Evolutionary conservation across 1,140 invertebrate species (phyloP).

Genomic region (Mylabris phalerata): DNA sequence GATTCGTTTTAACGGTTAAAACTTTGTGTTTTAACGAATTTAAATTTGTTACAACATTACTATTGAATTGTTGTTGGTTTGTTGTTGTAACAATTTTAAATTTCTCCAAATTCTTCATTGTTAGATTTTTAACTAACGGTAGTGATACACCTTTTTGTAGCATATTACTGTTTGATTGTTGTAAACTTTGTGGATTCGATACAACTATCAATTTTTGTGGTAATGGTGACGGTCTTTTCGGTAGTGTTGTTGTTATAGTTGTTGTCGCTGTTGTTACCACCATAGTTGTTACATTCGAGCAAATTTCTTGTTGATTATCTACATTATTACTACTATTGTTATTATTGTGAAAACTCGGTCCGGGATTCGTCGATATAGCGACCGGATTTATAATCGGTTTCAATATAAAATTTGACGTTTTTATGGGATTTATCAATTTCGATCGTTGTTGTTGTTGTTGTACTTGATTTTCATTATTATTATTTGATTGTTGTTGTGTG

Average conservation of each 20-base stretch:
- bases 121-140: slow-evolving; percentile 37
- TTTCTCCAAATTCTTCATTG: slow-evolving; percentile 39
- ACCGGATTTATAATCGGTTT: slow-evolving; percentile 4
- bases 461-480: slow-evolving; percentile 25
- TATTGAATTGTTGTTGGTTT: slow-evolving; percentile 16
- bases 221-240: slow-evolving; percentile 8
- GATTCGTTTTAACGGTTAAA: slow-evolving; percentile 33
- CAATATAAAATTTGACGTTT: slow-evolving; percentile 8
- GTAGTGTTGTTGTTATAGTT: background rate
- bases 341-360: background rate
- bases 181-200: slow-evolving; percentile 33
- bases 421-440: slow-evolving; percentile 17
- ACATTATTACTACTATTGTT: too few relatives aligned
- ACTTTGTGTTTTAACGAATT: slow-evolving; percentile 34
- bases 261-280: background rate
- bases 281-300: slow-evolving; percentile 5
- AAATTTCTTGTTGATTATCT: slow-evolving; percentile 12
- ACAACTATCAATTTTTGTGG: slow-evolving; percentile 39
- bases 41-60: background rate
- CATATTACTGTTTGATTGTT: slow-evolving; percentile 28
- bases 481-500: background rate
- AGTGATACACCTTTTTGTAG: slow-evolving; percentile 38
- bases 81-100: slow-evolving; percentile 37
- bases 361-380: slow-evolving; percentile 1
- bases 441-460: slow-evolving; percentile 24